Percentiles rank a stretch among this genome's conserved stretches.
phyloP scores from a whole-genome alignment of 2,888 invertebrate species.

The Tridacna gigas region DNA sequence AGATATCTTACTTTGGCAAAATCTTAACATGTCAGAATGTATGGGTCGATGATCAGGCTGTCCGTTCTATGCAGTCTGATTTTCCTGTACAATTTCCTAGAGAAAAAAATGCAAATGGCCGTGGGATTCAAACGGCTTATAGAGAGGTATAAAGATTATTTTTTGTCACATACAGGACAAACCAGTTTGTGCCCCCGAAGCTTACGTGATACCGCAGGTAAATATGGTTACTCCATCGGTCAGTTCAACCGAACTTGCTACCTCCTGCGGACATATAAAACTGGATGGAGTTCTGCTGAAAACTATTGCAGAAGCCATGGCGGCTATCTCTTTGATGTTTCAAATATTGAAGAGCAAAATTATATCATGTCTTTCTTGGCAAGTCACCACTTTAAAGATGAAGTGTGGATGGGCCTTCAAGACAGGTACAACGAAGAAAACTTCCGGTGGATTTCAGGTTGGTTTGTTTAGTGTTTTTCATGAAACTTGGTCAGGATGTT shows the following conservation, averaged over 20 bases:
- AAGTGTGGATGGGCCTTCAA: constrained; percentile 11
- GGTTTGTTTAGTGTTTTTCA: too few relatives aligned
- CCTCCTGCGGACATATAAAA: not conserved
- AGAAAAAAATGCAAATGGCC: too few relatives aligned
- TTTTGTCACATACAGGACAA: not conserved
- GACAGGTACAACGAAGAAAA: constrained; percentile 6
- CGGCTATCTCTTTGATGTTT: constrained; percentile 9
- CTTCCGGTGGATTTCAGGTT: constrained; percentile 8
- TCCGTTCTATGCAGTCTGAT: too few relatives aligned
- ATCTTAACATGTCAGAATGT: too few relatives aligned
- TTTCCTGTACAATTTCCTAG: too few relatives aligned
- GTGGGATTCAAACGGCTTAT: too few relatives aligned
- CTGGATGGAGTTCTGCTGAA: not conserved
- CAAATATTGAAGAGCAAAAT: not conserved
- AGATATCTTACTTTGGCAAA: too few relatives aligned
- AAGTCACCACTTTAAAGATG: not conserved
- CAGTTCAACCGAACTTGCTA: constrained; percentile 15
- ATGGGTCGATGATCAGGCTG: too few relatives aligned
- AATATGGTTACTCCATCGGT: constrained; percentile 3
- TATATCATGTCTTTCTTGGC: constrained; percentile 13
- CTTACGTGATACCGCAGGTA: not conserved
- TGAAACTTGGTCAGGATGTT: too few relatives aligned
- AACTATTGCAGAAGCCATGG: constrained; percentile 14
- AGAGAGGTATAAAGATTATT: too few relatives aligned
- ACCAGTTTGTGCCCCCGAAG: not conserved